Evolutionary conservation across 2,113 vertebrate genomes (phyloP).

Genomic region (Austrofundulus limnaeus): DNA sequence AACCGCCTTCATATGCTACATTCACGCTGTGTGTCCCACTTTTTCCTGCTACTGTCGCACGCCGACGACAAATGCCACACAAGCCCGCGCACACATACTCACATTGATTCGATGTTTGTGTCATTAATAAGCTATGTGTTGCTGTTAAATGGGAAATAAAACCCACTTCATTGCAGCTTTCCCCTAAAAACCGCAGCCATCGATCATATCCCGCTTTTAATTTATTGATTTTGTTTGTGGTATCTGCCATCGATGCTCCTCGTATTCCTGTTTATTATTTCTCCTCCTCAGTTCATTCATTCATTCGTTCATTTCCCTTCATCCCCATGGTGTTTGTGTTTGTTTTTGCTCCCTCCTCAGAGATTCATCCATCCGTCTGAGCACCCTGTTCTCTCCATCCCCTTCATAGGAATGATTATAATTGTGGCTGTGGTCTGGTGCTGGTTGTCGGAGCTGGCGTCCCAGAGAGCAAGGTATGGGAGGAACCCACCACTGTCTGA

Average conservation of each 20-base stretch:
- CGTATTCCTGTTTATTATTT: slow-evolving; percentile 55
- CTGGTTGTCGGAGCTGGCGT: slow-evolving; percentile 90
- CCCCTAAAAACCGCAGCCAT: slow-evolving; percentile 30
- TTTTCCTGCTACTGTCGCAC: slow-evolving; percentile 27
- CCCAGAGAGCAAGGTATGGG: slow-evolving; percentile 86
- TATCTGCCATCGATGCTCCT: slow-evolving; percentile 11
- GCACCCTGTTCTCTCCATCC: slow-evolving; percentile 84
- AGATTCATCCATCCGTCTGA: slow-evolving; percentile 82
- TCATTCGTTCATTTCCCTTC: slow-evolving; percentile 62
- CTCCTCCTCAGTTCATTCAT: slow-evolving; percentile 36
- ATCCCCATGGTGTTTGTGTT: slow-evolving; percentile 66
- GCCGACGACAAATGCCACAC: slow-evolving; percentile 47
- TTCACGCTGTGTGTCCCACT: slow-evolving; percentile 31
- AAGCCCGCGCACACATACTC: slow-evolving; percentile 42
- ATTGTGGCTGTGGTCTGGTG: slow-evolving; percentile 91
- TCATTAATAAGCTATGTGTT: slow-evolving; percentile 45
- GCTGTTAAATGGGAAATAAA: slow-evolving; percentile 35
- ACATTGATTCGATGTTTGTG: slow-evolving; percentile 45
- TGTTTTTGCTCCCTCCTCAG: slow-evolving; percentile 76
- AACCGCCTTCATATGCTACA: slow-evolving; percentile 19
- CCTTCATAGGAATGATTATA: slow-evolving; percentile 92
- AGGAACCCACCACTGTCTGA: slow-evolving; percentile 61
- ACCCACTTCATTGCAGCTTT: slow-evolving; percentile 33
- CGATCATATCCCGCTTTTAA: slow-evolving; percentile 26
- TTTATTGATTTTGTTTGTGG: slow-evolving; percentile 39